Evolutionary conservation across 1,140 invertebrate species (phyloP), one percentile per base, ranked within the genome.

Genomic region (Andricus grossulariae): DNA sequence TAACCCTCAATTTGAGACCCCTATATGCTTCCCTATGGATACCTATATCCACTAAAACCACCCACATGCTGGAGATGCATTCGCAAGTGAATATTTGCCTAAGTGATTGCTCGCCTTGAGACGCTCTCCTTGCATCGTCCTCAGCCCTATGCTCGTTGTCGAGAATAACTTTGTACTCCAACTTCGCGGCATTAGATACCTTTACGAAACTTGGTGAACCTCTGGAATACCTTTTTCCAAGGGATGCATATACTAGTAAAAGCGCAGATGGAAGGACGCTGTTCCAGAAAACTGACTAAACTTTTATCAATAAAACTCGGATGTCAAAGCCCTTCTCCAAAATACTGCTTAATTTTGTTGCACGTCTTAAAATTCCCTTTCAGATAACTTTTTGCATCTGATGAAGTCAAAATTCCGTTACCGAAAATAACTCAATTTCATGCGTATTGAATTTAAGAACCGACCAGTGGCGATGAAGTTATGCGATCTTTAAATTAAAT

Each of bases 41-140:
- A 71, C 81, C 83, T 82, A 80, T 84, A 85, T 84, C 76, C 71
- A 82, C 78, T 78, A 81, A 82, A 83, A 78, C 79, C 82, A 82
- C 88, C 89, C 88, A 89, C 89, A 90, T 89, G 88, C 78, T 84
- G 81, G 86, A 88, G 82, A 79, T 87, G 86, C 84, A 86, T 83
- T 82, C 83, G 81, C 79, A 89, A 82, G 86, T 89, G 88, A 90
- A 89, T 90, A 90, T 91, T 90, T 91, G 87, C 87, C 83, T 86
- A 90, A 90, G 88, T 90, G 89, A 91, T 91, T 90, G 88, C 88
- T 88, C 86, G 86, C 82, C 86, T 88, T 83, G 85, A 89, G 85
- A 86, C 84, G 84, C 71, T 81, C 79, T 57, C 71, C 75, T 50
- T 77, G 57, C 75, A 51, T 78, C 73, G 73, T 50, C 74, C 60